Evolutionary conservation across 2,888 invertebrate genomes (phyloP), one percentile per base, ranked within the genome.

Genomic region (Caenorhabditis japonica): DNA sequence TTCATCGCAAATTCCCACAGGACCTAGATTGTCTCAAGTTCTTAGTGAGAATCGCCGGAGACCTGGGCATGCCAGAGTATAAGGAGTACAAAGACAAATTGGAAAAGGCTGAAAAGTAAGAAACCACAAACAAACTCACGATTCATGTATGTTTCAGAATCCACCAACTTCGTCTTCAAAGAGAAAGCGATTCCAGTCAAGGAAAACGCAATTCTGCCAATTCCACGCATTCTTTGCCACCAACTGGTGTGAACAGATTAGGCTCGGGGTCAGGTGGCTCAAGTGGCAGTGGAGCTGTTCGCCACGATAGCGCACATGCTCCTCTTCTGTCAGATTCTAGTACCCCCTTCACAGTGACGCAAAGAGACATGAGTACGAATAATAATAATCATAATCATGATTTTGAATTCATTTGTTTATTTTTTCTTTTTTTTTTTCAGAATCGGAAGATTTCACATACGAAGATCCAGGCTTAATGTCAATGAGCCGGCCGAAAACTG

Each of bases 21-120:
- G 96, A 97, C 88, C 91, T 94, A 0, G 95, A 95, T 87, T 97
- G 97, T 89, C 89, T 96, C 56, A 93, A 94, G 88, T 92, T 94
- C 88, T 90, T 96, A 84, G 93, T 94, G n/a, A 92, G 94, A 80
- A 89, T 96, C 52, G 93, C 94, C 86, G 93, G 92, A 34, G 95
- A 95, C 87, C 91, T 97, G 84, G 96, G 96, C 0, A 91, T 97
- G 86, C 91, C 93, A 38, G 97, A 97, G 87, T 93, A 94, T 0
- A 92, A 93, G 75, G 92, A 93, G 19, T 79, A 74, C 53, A 61
- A 60, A 12, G 79, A 77, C 23, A 79, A 79, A 41, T 30, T 79
- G 34, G 74, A 77, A 44, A 79, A 79, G 17, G 76, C 76, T 10
- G 76, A 76, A 17, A 76, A 72, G 76, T 75, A 27, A 44, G 27